phyloP scores from a whole-genome alignment of 2,797 vertebrate genomes.

The Tauraco hartlaubi region DNA sequence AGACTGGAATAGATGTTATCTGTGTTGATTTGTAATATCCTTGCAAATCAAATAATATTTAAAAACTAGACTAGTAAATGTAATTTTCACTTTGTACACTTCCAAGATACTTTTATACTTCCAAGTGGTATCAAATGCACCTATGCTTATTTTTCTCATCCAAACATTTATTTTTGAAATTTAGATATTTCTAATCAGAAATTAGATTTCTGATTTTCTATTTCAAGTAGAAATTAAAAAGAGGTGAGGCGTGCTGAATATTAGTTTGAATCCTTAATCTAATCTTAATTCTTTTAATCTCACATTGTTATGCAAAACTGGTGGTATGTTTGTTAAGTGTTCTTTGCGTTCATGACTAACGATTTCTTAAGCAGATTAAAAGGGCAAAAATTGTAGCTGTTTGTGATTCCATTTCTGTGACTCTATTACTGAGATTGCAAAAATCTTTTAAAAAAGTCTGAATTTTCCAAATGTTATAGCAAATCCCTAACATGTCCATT shows the following conservation, averaged over 20 bases:
- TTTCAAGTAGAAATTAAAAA: not conserved
- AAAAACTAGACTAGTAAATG: not conserved
- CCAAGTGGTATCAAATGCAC: not conserved
- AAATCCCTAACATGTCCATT: not conserved
- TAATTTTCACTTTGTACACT: not conserved
- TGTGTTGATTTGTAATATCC: not conserved
- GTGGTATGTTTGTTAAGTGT: not conserved
- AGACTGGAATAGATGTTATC: not conserved
- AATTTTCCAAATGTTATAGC: not conserved
- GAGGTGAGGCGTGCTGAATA: rapidly evolving
- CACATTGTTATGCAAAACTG: not conserved
- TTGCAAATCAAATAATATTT: not conserved
- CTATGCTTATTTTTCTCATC: not conserved
- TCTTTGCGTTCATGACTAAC: not conserved
- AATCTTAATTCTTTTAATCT: not conserved
- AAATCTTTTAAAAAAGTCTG: not conserved
- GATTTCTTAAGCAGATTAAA: not conserved
- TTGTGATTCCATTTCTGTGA: not conserved
- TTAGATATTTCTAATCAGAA: not conserved
- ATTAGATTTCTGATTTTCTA: not conserved
- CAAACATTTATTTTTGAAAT: not conserved
- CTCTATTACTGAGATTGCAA: not conserved
- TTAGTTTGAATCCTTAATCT: not conserved
- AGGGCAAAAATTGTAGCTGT: not conserved
- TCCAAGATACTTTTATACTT: not conserved